Evolutionary conservation across 2,797 vertebrate genomes (phyloP), one percentile per base, ranked within the genome.

Genomic region (Anolis apletophallus): DNA sequence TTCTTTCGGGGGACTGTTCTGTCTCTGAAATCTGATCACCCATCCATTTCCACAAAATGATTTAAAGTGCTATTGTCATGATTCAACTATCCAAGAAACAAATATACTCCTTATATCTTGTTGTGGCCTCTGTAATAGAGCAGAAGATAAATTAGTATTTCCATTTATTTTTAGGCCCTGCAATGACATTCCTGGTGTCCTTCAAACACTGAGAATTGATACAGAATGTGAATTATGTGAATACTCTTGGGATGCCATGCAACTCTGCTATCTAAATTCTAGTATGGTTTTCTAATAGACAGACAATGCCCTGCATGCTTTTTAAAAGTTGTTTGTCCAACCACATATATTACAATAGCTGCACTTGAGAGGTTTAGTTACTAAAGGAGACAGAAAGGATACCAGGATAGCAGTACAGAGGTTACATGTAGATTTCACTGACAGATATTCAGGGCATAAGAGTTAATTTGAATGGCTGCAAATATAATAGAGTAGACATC

Each of bases 151-250:
- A 94, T 94, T 84, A 88, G 80, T 88, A 92, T 94, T 93, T 91
- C 50, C 54, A 89, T 69, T 90, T 94, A 86, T 87, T 89, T 91
- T 93, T 82, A 88, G 85, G 81, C 85, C 83, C 86, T 87, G 83
- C n/a, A 93, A 61, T 91, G 90, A 91, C 88, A 94, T 92, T 93
- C 88, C 85, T 89, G 83, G 91, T 90, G 83, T 88, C 54, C 67
- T 88, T 90, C 86, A 87, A 90, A 80, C 55, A 89, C 46, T 89
- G 85, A 68, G 69, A 89, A 71, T 88, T 68, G 55, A 91, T 86
- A 90, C 91, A 93, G 87, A 93, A 89, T 54, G 81, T 87, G 85
- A 67, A 90, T 46, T 46, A 46, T 92, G 90, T 91, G 89, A 94
- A 92, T 93, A 93, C 90, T 72, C 81, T 79, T 84, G 69, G 87